Conservation (phyloP, 2,113 vertebrate species). For the Nettapus auritus region DNA sequence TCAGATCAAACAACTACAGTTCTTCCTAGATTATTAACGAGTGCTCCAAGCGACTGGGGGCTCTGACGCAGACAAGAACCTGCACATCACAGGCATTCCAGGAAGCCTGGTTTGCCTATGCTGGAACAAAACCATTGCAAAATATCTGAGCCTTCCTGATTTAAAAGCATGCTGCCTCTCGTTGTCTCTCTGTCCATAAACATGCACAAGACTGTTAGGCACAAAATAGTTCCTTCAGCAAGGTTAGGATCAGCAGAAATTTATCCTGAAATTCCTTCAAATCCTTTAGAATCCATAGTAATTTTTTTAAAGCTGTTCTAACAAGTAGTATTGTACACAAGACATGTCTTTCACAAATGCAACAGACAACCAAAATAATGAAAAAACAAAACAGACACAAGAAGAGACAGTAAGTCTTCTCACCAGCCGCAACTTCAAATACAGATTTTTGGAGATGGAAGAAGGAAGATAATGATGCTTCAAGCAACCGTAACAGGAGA, state of each 20-base stretch:
- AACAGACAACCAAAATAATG: background rate
- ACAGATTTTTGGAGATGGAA: background rate
- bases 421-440: background rate
- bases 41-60: background rate
- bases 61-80: constrained; percentile 35
- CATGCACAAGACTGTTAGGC: background rate
- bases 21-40: constrained; percentile 31
- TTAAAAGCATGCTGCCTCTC: background rate
- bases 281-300: background rate
- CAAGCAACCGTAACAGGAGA: background rate
- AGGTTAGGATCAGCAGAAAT: background rate
- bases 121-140: constrained; percentile 5
- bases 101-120: background rate
- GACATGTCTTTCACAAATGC: background rate
- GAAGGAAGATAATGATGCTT: background rate
- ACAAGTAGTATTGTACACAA: background rate
- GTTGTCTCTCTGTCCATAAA: background rate
- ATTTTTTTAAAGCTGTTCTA: background rate
- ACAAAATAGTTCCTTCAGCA: background rate
- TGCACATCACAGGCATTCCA: constrained; percentile 57
- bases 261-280: background rate
- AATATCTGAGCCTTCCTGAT: background rate
- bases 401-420: background rate
- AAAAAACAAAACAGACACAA: background rate
- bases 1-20: background rate